A percentile compares a stretch with the other conserved stretches of the same genome.
phyloP scores from a whole-genome alignment of 2,113 vertebrate genomes.

The Lycaon pictus region DNA sequence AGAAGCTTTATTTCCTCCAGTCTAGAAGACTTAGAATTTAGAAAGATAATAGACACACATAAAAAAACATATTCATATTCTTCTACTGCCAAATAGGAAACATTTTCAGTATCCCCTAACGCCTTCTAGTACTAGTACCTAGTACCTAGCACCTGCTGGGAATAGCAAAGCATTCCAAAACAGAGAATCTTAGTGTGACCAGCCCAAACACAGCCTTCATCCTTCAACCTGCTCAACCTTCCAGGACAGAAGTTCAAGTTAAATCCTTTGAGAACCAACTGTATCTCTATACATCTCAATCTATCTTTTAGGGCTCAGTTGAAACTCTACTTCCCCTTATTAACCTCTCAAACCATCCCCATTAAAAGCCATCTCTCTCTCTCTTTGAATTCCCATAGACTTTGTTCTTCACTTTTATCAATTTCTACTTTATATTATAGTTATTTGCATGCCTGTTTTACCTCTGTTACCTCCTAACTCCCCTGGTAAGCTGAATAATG shows the following conservation, averaged over 20 bases:
- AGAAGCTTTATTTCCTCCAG: background rate
- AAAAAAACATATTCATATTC: background rate
- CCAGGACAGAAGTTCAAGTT: background rate
- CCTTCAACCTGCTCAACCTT: background rate
- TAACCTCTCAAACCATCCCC: background rate
- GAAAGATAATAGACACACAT: background rate
- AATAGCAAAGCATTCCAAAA: constrained; percentile 32
- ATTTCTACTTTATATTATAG: background rate
- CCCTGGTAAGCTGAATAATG: background rate
- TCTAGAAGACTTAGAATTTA: constrained; percentile 13
- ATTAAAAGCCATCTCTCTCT: background rate
- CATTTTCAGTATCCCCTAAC: background rate
- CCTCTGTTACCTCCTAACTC: background rate
- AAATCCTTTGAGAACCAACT: background rate
- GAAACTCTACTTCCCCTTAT: background rate
- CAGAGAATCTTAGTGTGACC: background rate
- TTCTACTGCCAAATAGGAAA: background rate
- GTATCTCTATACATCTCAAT: background rate
- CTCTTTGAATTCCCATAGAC: background rate
- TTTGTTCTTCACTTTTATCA: constrained; percentile 3
- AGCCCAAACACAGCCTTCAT: background rate
- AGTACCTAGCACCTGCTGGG: background rate
- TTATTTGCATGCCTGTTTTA: background rate
- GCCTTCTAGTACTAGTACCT: background rate
- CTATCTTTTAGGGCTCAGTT: background rate